Conservation (phyloP, 2,888 invertebrate species). For the Ornithoptera priamus region DNA sequence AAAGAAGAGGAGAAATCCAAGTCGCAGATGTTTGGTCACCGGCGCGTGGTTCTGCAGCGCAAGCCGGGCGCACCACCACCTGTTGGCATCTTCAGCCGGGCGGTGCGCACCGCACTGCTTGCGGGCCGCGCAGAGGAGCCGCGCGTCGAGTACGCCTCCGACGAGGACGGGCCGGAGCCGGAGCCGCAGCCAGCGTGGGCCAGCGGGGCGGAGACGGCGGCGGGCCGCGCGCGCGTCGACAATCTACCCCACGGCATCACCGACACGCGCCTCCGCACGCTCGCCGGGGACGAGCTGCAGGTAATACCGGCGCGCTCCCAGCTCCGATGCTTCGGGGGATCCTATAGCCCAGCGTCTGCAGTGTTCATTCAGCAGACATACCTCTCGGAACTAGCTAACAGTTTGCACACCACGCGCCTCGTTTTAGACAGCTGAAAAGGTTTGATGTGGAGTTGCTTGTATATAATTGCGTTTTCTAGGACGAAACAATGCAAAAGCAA, state of each 20-base stretch:
- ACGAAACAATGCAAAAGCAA: too few relatives aligned
- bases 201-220: conserved; percentile 27
- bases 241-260: conserved; percentile 74
- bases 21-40: conserved; percentile 47
- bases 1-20: conserved; percentile 44
- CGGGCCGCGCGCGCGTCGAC: conserved; percentile 49
- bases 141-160: conserved; percentile 52
- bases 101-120: conserved; percentile 59
- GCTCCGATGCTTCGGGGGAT: conserved; percentile 20
- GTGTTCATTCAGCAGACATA: too few relatives aligned
- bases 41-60: conserved; percentile 65
- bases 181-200: conserved; percentile 45
- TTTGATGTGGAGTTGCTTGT: too few relatives aligned
- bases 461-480: too few relatives aligned
- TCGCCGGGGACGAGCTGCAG: conserved; percentile 70
- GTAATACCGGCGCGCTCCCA: conserved; percentile 49
- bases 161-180: conserved; percentile 48
- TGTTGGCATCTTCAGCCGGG: conserved; percentile 66
- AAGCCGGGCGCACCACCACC: conserved; percentile 58
- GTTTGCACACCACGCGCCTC: too few relatives aligned
- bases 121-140: conserved; percentile 48
- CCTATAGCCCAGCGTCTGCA: too few relatives aligned
- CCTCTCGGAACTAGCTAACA: too few relatives aligned
- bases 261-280: conserved; percentile 61
- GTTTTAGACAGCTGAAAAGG: too few relatives aligned